phyloP scores from a whole-genome alignment of 2,888 invertebrate genomes.

The Philopedon plagiatum region DNA sequence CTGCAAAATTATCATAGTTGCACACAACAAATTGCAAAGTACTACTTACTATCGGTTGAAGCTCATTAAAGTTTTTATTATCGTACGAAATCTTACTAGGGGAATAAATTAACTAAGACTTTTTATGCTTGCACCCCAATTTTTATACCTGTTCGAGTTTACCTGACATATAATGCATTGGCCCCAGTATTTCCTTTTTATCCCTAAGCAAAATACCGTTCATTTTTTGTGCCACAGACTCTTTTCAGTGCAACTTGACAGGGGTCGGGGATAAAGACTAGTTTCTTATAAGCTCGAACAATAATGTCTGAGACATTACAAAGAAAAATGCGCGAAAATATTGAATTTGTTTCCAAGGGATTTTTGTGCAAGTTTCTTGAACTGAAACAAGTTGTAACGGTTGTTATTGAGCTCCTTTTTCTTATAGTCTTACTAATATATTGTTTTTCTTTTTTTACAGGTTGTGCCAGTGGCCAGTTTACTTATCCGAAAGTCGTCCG shows the following conservation, averaged over 20 bases:
- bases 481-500: constrained; percentile 52
- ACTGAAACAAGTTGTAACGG: constrained; percentile 48
- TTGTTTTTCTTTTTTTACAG: constrained; percentile 59
- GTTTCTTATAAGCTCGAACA: constrained; percentile 57
- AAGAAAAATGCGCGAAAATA: constrained; percentile 55
- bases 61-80: constrained; percentile 12
- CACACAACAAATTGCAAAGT: constrained; percentile 3
- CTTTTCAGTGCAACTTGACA: constrained; percentile 58
- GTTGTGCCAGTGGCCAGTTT: constrained; percentile 58
- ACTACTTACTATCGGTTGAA: not conserved
- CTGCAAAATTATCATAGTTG: constrained; percentile 13
- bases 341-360: constrained; percentile 24
- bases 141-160: constrained; percentile 60
- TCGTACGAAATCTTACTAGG: not conserved
- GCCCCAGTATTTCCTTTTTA: constrained; percentile 55
- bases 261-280: constrained; percentile 51
- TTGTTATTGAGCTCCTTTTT: constrained; percentile 45
- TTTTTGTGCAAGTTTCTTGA: constrained; percentile 29
- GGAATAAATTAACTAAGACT: constrained; percentile 33
- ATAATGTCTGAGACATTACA: constrained; percentile 60
- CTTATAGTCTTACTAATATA: constrained; percentile 57
- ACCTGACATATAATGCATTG: constrained; percentile 57
- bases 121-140: constrained; percentile 47
- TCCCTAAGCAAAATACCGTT: constrained; percentile 59
- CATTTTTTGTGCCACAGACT: constrained; percentile 56